Conservation (phyloP, 1,140 invertebrate genomes). For the Dendrolimus punctatus region DNA sequence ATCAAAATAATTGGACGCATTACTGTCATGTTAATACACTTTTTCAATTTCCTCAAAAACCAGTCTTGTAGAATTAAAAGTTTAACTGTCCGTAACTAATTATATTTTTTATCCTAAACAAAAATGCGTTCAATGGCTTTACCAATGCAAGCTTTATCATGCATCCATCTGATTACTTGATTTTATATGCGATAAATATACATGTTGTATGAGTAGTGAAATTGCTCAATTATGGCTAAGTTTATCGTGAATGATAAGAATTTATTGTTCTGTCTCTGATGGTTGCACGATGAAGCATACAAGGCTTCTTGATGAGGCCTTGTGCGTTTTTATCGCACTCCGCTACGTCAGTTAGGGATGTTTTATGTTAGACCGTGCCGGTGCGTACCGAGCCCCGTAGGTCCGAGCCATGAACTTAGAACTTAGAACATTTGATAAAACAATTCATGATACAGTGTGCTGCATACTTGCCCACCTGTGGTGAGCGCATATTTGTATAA, state of each 20-base stretch:
- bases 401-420: no score
- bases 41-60: no score
- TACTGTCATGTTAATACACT: no score
- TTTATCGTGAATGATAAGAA: not conserved
- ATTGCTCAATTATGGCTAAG: not conserved
- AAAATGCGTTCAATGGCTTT: constrained; percentile 8
- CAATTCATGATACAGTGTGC: no score
- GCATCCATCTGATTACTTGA: constrained; percentile 14
- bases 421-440: no score
- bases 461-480: no score
- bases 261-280: constrained; percentile 9
- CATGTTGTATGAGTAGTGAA: not conserved
- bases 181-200: constrained; percentile 4
- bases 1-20: no score
- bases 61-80: no score
- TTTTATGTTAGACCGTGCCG: no score
- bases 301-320: constrained; percentile 21
- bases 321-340: constrained; percentile 37
- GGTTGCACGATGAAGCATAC: constrained; percentile 33
- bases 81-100: constrained; percentile 3
- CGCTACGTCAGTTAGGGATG: constrained; percentile 19
- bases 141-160: constrained; percentile 17
- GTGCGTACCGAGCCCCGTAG: no score
- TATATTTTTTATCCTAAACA: constrained; percentile 7
- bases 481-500: no score